phyloP scores from a whole-genome alignment of 2,888 invertebrate genomes.

The Drosophila nigritarsus region DNA sequence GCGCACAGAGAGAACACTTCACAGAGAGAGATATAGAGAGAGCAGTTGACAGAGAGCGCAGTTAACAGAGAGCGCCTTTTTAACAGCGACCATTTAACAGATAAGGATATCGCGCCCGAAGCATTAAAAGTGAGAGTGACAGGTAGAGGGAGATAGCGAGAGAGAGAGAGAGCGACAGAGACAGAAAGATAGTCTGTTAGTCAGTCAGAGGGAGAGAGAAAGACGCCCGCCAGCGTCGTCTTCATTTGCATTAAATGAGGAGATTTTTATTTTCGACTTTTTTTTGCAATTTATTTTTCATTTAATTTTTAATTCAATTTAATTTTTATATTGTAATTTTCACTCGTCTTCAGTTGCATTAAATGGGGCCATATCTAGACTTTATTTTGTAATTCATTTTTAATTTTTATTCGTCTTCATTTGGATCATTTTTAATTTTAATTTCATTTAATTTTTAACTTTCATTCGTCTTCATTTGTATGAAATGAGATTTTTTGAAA shows the following conservation, averaged over 20 bases:
- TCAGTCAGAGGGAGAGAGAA: slow-evolving; percentile 66
- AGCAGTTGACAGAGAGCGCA: slow-evolving; percentile 5
- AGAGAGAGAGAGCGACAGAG: slow-evolving; percentile 11
- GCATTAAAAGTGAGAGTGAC: slow-evolving; percentile 19
- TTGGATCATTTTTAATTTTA: not conserved
- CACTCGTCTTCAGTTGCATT: not conserved
- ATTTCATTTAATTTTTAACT: not conserved
- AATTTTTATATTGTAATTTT: not conserved
- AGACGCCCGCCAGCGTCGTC: slow-evolving; percentile 69
- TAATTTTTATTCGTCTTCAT: not conserved
- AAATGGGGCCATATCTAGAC: not conserved
- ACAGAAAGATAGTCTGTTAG: slow-evolving; percentile 43
- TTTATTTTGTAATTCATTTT: not conserved
- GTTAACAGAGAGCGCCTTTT: slow-evolving; percentile 32
- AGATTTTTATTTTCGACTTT: slow-evolving; percentile 37
- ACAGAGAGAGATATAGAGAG: slow-evolving; percentile 10
- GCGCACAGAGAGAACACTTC: slow-evolving; percentile 3
- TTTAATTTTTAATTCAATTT: not conserved
- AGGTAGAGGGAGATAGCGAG: not conserved
- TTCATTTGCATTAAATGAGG: slow-evolving; percentile 56
- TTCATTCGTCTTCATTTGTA: not conserved
- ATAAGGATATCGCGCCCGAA: slow-evolving; percentile 22
- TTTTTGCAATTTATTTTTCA: slow-evolving; percentile 1
- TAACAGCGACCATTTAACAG: slow-evolving; percentile 21
- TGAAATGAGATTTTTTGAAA: not conserved